phyloP scores from a whole-genome alignment of 92 coral and sea anemone genomes.

The Chrysogorgia sp. region DNA sequence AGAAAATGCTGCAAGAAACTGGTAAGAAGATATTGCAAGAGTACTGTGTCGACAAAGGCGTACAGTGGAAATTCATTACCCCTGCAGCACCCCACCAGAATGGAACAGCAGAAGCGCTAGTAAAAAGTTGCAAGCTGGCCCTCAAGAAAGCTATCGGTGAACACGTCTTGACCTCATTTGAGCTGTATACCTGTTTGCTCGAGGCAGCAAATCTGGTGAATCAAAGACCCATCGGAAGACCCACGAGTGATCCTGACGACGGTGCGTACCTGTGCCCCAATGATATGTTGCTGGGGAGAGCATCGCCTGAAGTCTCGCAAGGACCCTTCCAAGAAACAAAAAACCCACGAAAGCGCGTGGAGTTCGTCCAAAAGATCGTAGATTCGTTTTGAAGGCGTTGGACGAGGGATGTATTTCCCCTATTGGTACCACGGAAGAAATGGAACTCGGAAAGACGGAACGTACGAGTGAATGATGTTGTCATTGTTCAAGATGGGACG shows the following conservation, averaged over 20 bases:
- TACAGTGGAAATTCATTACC: slow-evolving; percentile 37
- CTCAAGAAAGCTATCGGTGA: slow-evolving; percentile 47
- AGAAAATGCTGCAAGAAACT: slow-evolving; percentile 36
- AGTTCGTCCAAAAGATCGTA: slow-evolving; percentile 60
- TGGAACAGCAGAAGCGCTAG: slow-evolving; percentile 39
- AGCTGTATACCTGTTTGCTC: slow-evolving; percentile 50
- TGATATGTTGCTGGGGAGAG: no score
- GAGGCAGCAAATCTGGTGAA: slow-evolving; percentile 45
- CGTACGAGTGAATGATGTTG: slow-evolving; percentile 38
- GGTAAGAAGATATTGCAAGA: slow-evolving; percentile 34
- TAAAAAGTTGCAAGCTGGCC: slow-evolving; percentile 46
- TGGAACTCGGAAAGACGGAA: slow-evolving; percentile 42
- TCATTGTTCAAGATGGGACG: neutral
- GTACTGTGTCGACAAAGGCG: slow-evolving; percentile 36
- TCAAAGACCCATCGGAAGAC: neutral
- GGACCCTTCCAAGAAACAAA: no score
- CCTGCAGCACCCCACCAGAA: slow-evolving; percentile 57
- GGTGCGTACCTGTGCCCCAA: slow-evolving; percentile 43
- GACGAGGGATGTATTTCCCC: slow-evolving; percentile 51
- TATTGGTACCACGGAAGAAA: slow-evolving; percentile 42
- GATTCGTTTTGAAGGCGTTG: slow-evolving; percentile 62
- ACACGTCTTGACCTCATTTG: slow-evolving; percentile 46
- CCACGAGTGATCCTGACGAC: no score
- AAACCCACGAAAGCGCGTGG: slow-evolving; percentile 11
- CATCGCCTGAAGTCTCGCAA: no score